Conservation (phyloP, 2,888 invertebrate species). For the Drosophila colorata region DNA sequence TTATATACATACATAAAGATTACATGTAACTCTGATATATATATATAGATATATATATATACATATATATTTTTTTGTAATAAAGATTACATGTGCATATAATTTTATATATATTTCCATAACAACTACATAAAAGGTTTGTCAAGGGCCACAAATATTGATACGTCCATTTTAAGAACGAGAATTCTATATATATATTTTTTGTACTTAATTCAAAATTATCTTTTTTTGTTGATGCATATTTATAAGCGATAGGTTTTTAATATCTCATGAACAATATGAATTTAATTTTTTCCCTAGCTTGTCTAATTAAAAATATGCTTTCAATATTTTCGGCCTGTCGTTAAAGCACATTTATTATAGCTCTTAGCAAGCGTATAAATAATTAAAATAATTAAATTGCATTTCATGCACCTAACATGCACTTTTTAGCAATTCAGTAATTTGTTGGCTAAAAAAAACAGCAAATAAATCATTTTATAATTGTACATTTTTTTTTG, state of each 20-base stretch:
- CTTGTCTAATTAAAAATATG: background rate
- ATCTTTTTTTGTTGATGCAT: too few species aligned
- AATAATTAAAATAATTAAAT: background rate
- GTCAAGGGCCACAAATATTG: too few species aligned
- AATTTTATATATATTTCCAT: too few species aligned
- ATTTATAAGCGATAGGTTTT: too few species aligned
- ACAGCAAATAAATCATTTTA: conserved; percentile 4
- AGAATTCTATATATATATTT: too few species aligned
- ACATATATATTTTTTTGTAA: too few species aligned
- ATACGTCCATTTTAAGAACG: too few species aligned
- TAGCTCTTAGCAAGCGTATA: background rate
- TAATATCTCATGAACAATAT: too few species aligned
- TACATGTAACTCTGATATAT: background rate
- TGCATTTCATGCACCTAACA: background rate
- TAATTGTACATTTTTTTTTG: conserved; percentile 35
- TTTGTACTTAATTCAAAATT: too few species aligned
- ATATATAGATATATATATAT: too few species aligned
- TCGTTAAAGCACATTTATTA: background rate
- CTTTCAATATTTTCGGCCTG: background rate
- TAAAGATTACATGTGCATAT: too few species aligned
- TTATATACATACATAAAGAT: background rate
- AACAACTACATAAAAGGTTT: too few species aligned
- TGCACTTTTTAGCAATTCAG: background rate
- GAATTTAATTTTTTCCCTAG: background rate
- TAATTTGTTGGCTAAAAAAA: background rate